Evolutionary conservation across 2,888 invertebrate species (phyloP).

Genomic region (Eremobia ochroleuca): DNA sequence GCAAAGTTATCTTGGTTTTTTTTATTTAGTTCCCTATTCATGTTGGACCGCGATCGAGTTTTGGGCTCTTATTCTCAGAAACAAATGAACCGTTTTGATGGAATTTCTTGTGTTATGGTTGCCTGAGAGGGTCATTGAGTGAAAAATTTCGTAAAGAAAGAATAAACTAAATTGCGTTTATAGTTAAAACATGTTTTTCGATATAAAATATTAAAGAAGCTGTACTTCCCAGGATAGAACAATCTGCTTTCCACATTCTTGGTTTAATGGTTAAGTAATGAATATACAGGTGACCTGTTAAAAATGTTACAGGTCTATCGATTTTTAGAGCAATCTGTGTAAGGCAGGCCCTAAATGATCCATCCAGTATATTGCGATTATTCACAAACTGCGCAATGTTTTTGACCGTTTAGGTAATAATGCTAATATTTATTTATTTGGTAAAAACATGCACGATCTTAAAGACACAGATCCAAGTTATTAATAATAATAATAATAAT

Average conservation of each 20-base stretch:
- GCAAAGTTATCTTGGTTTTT: background rate
- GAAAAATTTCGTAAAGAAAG: background rate
- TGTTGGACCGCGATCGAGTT: background rate
- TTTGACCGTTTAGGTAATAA: too few relatives aligned
- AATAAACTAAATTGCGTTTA: background rate
- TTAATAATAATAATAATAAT: too few relatives aligned
- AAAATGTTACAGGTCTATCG: background rate
- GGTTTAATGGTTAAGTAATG: too few relatives aligned
- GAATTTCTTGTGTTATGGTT: slow-evolving; percentile 12
- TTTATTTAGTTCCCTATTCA: background rate
- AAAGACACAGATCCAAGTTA: too few relatives aligned
- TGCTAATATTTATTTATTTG: too few relatives aligned
- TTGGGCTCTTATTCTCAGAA: slow-evolving; percentile 26
- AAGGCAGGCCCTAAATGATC: too few relatives aligned
- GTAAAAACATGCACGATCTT: too few relatives aligned
- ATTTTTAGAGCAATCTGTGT: background rate
- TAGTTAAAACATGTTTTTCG: background rate
- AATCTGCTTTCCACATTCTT: background rate
- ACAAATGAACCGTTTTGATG: slow-evolving; percentile 34
- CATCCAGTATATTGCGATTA: too few relatives aligned
- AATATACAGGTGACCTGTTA: background rate
- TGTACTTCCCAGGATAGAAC: background rate
- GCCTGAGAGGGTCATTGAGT: background rate
- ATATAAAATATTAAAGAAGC: background rate
- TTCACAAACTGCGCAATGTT: too few relatives aligned